phyloP scores from a whole-genome alignment of 2,888 invertebrate genomes.

The Palloptera scutellata region DNA sequence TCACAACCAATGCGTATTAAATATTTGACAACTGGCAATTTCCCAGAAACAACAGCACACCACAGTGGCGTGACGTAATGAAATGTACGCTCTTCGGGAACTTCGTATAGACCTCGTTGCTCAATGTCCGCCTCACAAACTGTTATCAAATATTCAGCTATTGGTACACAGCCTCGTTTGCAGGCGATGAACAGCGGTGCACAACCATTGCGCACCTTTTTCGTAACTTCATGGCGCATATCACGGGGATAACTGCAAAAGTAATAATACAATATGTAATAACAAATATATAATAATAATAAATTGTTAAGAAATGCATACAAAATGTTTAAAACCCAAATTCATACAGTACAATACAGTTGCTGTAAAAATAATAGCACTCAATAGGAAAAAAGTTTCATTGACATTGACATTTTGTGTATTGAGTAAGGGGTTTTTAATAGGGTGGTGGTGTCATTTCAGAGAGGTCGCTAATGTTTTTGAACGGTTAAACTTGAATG shows the following conservation, averaged over 20 bases:
- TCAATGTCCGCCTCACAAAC: slow-evolving; percentile 86
- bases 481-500: too few relatives aligned
- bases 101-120: slow-evolving; percentile 85
- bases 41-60: slow-evolving; percentile 90
- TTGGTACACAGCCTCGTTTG: slow-evolving; percentile 79
- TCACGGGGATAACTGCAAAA: slow-evolving; percentile 67
- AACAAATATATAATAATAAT: background rate
- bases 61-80: slow-evolving; percentile 90
- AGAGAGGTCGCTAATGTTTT: too few relatives aligned
- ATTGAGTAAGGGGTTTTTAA: too few relatives aligned
- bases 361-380: too few relatives aligned
- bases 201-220: slow-evolving; percentile 77
- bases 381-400: too few relatives aligned
- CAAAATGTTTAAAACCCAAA: too few relatives aligned
- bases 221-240: slow-evolving; percentile 73
- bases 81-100: slow-evolving; percentile 76
- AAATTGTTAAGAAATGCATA: too few relatives aligned
- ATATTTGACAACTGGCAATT: slow-evolving; percentile 77
- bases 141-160: slow-evolving; percentile 84
- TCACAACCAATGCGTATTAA: slow-evolving; percentile 80
- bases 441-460: too few relatives aligned
- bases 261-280: background rate
- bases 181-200: slow-evolving; percentile 75
- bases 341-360: too few relatives aligned
- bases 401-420: too few relatives aligned